Evolutionary conservation across 2,888 invertebrate genomes (phyloP), one percentile per base, ranked within the genome.

Genomic region (Pecten maximus): DNA sequence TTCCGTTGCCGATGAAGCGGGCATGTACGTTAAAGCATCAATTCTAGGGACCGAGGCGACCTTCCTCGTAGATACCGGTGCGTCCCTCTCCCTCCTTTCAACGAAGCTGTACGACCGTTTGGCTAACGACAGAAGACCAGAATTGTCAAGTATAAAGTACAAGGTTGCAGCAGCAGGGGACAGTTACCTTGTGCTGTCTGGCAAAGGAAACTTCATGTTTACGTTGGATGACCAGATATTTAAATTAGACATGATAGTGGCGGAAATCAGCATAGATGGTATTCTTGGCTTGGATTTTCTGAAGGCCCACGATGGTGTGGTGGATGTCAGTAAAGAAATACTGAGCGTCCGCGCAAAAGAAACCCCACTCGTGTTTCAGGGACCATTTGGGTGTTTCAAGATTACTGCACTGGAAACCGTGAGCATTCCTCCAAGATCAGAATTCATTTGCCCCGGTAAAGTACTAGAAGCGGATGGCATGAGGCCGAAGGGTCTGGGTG

Each of bases 211-310:
- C 8, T 39, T 90, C 35, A 23, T 1, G 23, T 23, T 90, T 10
- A 50, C 87, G 19, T 40, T 60, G 12, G 40, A n/a, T 39, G 88
- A 54, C 54, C 16, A 23, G 19, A 10, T 60, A 19, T 87, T 23
- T 40, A 40, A n/a, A 1, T 40, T 40, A 15, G 88, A 91, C 4
- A 44, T 89, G 44, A 86, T 87, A 23, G 87, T 91, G 19, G 89
- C 88, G 0, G 74, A 91, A 8, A 86, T 91, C 8, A 86, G 87
- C 16, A 39, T 89, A 3, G 91, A 91, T 88, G 89, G 40, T 10
- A 88, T 91, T 10, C n/a, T 90, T 0, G 91, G 91, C 2, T 40
- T 90, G n/a, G 91, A 91, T 23, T 88, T 91, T 86, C 35, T 91
- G 88, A 74, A 35, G 28, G 28, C 19, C 1, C 16, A 90, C 23